A percentile compares a stretch with the other conserved stretches of the same genome.
Evolutionary conservation across 37 sponge, comb jelly and placozoan species (phyloP).

Genomic region (Haliclona indistincta): DNA sequence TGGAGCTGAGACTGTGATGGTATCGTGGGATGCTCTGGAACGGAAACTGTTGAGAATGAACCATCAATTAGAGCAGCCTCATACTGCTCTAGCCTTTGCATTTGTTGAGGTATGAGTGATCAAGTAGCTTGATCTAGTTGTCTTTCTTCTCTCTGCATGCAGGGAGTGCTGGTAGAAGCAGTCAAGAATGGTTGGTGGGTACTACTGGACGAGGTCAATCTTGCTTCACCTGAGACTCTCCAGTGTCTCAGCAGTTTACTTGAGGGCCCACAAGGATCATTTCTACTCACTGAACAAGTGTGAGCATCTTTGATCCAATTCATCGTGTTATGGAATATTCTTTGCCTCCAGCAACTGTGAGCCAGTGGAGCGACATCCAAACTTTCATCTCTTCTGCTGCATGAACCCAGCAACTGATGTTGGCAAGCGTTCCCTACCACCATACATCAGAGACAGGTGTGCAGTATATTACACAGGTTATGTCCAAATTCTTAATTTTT

Average conservation of each 20-base stretch:
- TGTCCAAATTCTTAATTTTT: background rate
- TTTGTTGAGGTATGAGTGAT: constrained; percentile 78
- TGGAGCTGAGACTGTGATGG: background rate
- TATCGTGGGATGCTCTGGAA: constrained; percentile 55
- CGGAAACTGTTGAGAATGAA: constrained; percentile 26
- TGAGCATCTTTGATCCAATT: constrained; percentile 11
- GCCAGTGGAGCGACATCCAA: constrained; percentile 63
- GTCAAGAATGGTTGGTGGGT: constrained; percentile 91
- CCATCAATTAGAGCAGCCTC: constrained; percentile 41
- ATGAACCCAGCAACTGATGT: constrained; percentile 99
- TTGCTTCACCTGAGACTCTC: constrained; percentile 90
- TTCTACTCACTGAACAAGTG: constrained; percentile 79
- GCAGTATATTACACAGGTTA: background rate
- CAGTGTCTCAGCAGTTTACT: constrained; percentile 91
- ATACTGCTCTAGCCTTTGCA: constrained; percentile 62
- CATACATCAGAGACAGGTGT: constrained; percentile 84
- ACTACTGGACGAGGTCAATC: constrained; percentile 96
- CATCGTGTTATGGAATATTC: too few relatives aligned
- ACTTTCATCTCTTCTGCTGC: constrained; percentile 92
- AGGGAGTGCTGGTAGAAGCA: constrained; percentile 92
- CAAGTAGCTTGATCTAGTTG: background rate
- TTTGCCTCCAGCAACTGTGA: constrained; percentile 56
- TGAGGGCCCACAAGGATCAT: constrained; percentile 64
- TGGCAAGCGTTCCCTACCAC: constrained; percentile 88
- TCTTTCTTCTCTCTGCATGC: background rate